Base-by-base conservation (phyloP, 2,113 vertebrate species). In the Stigmatopora argus region DNA sequence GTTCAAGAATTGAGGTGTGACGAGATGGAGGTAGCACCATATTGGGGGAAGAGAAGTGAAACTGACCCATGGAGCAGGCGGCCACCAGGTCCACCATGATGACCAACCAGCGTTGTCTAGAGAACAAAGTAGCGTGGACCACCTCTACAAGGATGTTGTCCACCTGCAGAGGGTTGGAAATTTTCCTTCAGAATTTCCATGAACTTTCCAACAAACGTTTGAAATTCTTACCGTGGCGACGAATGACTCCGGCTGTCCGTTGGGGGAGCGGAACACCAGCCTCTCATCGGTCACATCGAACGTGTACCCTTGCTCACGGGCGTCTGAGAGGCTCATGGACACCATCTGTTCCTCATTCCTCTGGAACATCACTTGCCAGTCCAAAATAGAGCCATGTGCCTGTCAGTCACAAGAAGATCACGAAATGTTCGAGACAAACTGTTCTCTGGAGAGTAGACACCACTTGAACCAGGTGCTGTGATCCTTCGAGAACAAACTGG, bases 321-420 rank as follows among this genome's bases (percentile, higher is more conserved):
- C 87, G 0, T 78, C 61, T 4, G 80, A 69, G 13, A 83, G n/a
- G 14, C 61, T 83, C 56, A 81, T 69, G 7, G 83, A 69, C 1
- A 7, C 17, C 56, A 67, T 5, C 18, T 62, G 72, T 48, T 70
- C 64, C 0, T 62, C 75, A 1, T 23, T 65, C 15, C 1, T 76
- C 38, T 84, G 75, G 51, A 89, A 82, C 23, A 76, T 69, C 61
- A 90, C 78, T 74, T 83, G 86, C 85, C 85, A 88, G 7, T 77
- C 69, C 31, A 78, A 71, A 0, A 67, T 51, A 1, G 14, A 58
- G 2, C 44, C 17, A 3, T 62, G 45, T 0, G 35, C 66, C 86
- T 87, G 49, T 0, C 58, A 13, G 12, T 23, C 7, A 12, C 60
- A 21, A n/a, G 21, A 21, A n/a, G 21, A 64, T 35, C 11, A 31